Evolutionary conservation across 2,113 vertebrate genomes (phyloP).

Genomic region (Cyprinodon brontotheroides): DNA sequence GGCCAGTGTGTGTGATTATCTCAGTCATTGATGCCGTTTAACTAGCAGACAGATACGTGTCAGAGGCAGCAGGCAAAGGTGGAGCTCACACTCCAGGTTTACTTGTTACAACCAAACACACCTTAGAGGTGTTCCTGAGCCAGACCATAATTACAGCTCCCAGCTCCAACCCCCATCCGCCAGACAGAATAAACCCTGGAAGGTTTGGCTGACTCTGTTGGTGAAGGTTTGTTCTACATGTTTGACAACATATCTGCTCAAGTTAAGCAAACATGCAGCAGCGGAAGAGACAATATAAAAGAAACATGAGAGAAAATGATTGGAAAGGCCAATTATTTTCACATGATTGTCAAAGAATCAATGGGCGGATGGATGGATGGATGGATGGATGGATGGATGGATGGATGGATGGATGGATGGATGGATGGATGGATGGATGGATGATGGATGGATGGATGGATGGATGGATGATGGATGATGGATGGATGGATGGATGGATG

Average conservation of each 20-base stretch:
- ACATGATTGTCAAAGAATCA: no score
- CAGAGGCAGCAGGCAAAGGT: conserved; percentile 19
- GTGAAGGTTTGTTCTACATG: no score
- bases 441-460: fast-evolving
- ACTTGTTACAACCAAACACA: conserved; percentile 17
- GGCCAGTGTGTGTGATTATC: conserved; percentile 24
- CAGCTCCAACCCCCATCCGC: conserved; percentile 22
- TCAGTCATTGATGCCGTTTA: conserved; percentile 11
- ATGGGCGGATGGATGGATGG: fast-evolving
- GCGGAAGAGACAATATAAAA: no score
- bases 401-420: no score
- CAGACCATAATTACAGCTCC: conserved; percentile 70
- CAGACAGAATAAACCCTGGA: no score
- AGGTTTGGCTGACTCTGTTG: background rate
- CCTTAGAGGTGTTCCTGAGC: conserved; percentile 47
- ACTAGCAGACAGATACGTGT: conserved; percentile 4
- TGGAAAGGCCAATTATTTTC: no score
- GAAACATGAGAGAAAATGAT: no score
- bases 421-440: no score
- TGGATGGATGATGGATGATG: fast-evolving
- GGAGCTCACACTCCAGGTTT: conserved; percentile 28
- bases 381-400: no score
- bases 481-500: no score
- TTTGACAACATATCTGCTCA: no score
- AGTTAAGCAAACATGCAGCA: no score